phyloP scores from a whole-genome alignment of 2,888 invertebrate genomes.

The Amaurobius ferox region DNA sequence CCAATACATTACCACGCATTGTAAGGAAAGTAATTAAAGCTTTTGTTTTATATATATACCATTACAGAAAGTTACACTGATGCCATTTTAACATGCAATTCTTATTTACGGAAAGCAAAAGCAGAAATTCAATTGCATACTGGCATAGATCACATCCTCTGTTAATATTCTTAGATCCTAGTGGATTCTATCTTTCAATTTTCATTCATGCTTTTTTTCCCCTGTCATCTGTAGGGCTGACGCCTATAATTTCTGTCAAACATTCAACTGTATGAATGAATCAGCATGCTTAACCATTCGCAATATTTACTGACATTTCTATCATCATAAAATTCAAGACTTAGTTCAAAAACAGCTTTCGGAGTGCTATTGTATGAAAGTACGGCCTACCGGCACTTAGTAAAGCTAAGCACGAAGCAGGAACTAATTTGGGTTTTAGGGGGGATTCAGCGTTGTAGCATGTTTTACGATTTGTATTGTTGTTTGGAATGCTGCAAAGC shows the following conservation, averaged over 20 bases:
- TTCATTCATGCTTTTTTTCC: no score
- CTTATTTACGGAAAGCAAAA: no score
- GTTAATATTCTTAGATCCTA: no score
- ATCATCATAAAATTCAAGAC: not conserved
- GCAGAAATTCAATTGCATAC: no score
- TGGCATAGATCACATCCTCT: no score
- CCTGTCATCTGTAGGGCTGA: not conserved
- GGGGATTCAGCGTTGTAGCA: not conserved
- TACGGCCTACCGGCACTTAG: not conserved
- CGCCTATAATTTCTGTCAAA: constrained; percentile 8
- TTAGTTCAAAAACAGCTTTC: no score
- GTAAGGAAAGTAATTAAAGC: no score
- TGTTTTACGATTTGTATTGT: constrained; percentile 16
- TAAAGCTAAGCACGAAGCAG: constrained; percentile 2
- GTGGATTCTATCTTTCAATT: no score
- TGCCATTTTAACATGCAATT: no score
- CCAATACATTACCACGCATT: no score
- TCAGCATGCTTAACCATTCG: not conserved
- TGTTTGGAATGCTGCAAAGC: not conserved
- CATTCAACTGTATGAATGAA: not conserved
- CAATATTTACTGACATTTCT: constrained; percentile 5
- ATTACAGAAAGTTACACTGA: no score
- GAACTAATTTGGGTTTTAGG: not conserved
- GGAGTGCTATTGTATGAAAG: not conserved
- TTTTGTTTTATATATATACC: no score